Conservation (phyloP, 2,797 vertebrate species). For the Phrynocephalus vlangalii region DNA sequence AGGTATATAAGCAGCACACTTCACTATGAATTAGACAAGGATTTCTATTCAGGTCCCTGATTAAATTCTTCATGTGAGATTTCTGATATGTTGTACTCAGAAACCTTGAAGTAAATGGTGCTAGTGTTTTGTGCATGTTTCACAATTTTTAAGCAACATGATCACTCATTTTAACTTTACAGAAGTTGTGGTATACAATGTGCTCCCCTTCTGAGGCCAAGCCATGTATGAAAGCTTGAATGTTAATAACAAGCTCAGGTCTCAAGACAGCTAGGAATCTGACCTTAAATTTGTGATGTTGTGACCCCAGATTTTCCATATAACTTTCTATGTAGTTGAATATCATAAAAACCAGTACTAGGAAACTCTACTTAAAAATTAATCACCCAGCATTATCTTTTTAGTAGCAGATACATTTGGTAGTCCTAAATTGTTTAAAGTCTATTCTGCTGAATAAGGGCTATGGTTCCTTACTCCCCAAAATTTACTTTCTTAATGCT, state of each 20-base stretch:
- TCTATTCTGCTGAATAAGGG: constrained; percentile 37
- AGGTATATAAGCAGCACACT: too few relatives aligned
- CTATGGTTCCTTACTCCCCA: constrained; percentile 36
- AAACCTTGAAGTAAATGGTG: background rate
- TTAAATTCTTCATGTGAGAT: background rate
- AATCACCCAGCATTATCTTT: constrained; percentile 53
- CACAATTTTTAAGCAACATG: background rate
- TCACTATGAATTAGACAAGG: background rate
- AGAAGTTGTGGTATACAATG: background rate
- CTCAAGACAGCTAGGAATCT: constrained; percentile 11
- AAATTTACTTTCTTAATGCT: constrained; percentile 57
- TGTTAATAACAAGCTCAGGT: constrained; percentile 24
- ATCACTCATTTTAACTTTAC: background rate
- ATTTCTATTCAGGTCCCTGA: background rate
- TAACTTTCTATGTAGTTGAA: constrained; percentile 12
- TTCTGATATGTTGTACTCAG: background rate
- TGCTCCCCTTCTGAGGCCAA: background rate
- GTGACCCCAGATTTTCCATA: background rate
- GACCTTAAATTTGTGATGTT: constrained; percentile 30
- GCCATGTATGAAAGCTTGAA: constrained; percentile 8
- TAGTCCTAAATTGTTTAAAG: constrained; percentile 32
- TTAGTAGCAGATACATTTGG: constrained; percentile 34
- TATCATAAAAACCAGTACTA: constrained; percentile 16
- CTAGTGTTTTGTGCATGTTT: background rate
- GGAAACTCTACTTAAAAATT: constrained; percentile 46